A percentile compares a stretch with the other conserved stretches of the same genome.
These are phyloP conservation scores for Timema cristinae DNA, from an alignment of 2,888 invertebrate species.

Conservation along the genomic window DNA sequence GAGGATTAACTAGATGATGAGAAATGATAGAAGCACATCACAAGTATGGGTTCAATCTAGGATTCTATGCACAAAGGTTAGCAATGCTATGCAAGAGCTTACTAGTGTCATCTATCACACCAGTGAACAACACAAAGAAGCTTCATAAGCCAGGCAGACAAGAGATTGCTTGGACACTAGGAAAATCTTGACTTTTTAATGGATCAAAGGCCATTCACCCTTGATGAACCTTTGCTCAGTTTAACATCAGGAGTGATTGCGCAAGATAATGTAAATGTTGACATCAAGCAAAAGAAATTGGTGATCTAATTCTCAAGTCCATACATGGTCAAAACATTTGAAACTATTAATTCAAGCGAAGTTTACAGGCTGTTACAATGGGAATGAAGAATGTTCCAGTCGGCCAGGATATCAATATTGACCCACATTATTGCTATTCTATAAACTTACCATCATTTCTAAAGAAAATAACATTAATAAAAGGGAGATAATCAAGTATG, in stretches of 20 bases:
- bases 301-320: background rate
- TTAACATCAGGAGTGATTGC: background rate
- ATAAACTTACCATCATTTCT: background rate
- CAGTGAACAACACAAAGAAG: conserved; percentile 3
- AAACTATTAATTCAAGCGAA: too few relatives aligned
- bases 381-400: too few relatives aligned
- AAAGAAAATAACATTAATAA: background rate
- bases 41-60: conserved; percentile 6
- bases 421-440: background rate
- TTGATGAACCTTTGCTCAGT: background rate
- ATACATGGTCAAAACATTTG: background rate
- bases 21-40: background rate
- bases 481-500: background rate
- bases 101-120: background rate
- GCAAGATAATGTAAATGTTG: background rate
- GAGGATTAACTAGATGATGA: background rate
- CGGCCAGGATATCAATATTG: background rate
- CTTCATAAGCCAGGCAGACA: background rate
- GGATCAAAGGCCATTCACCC: background rate
- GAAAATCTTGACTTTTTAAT: background rate
- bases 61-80: conserved; percentile 3
- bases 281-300: background rate
- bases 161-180: background rate
- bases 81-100: background rate
- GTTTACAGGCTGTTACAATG: too few relatives aligned